Conservation (phyloP, 2,113 vertebrate species). For the Pangasianodon gigas region DNA sequence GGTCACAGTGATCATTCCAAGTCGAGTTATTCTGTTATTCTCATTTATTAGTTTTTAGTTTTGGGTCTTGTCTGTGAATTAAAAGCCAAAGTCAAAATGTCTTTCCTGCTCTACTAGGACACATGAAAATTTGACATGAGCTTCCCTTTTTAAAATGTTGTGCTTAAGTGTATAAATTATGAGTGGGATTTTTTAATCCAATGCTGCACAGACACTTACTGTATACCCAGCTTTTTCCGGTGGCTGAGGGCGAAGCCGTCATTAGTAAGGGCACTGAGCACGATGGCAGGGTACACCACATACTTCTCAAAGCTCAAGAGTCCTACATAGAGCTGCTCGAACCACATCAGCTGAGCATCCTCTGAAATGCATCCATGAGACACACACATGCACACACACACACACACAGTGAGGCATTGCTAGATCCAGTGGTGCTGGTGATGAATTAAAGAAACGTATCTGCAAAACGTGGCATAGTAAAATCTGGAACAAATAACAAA, state of each 20-base stretch:
- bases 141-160: background rate
- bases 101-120: background rate
- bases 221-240: conserved; percentile 87
- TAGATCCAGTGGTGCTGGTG: background rate
- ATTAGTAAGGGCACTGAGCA: conserved; percentile 92
- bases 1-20: background rate
- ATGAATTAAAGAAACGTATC: background rate
- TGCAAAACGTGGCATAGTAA: background rate
- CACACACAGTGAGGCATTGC: background rate
- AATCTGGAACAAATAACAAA: background rate
- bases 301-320: conserved; percentile 97
- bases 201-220: conserved; percentile 79
- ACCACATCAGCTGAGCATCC: conserved; percentile 95
- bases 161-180: background rate
- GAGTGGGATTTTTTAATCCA: background rate
- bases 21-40: background rate
- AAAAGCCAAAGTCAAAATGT: background rate
- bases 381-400: background rate
- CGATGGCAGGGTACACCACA: conserved; percentile 90
- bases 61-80: background rate
- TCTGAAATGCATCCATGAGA: conserved; percentile 76
- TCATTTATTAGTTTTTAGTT: background rate
- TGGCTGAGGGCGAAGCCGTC: conserved; percentile 92
- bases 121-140: background rate
- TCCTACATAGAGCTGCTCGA: conserved; percentile 93